These are phyloP conservation scores for Saturnia japonica DNA, from an alignment of 2,888 invertebrate species.

Conservation along the genomic window DNA sequence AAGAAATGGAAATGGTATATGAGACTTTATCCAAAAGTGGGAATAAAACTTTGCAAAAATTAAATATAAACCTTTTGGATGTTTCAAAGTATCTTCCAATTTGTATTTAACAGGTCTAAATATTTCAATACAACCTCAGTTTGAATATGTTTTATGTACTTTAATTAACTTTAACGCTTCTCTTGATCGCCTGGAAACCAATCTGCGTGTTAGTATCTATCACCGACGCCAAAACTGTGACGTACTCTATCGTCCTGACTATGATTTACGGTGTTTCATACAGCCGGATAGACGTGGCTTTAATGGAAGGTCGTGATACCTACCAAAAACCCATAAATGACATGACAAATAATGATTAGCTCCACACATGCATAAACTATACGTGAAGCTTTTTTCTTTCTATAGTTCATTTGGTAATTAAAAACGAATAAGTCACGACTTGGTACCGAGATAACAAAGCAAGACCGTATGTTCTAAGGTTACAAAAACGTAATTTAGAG, in stretches of 20 bases:
- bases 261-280: constrained; percentile 11
- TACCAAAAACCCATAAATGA: constrained; percentile 2
- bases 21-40: no score
- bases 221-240: constrained; percentile 2
- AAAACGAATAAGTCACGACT: neutral
- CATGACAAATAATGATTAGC: neutral
- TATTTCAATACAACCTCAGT: no score
- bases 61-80: neutral
- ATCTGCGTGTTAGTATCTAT: constrained; percentile 8
- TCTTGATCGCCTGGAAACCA: neutral
- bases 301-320: neutral
- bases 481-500: no score
- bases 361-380: neutral
- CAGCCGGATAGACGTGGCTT: neutral
- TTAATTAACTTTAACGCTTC: neutral
- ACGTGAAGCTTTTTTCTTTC: neutral
- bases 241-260: constrained; percentile 8
- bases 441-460: no score
- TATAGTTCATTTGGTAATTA: neutral
- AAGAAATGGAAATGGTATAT: no score
- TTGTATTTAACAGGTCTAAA: no score
- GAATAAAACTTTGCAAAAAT: no score
- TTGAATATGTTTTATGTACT: neutral
- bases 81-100: no score
- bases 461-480: no score